Base-by-base conservation (phyloP, 1,140 invertebrate genomes). In the Orius insidiosus region DNA sequence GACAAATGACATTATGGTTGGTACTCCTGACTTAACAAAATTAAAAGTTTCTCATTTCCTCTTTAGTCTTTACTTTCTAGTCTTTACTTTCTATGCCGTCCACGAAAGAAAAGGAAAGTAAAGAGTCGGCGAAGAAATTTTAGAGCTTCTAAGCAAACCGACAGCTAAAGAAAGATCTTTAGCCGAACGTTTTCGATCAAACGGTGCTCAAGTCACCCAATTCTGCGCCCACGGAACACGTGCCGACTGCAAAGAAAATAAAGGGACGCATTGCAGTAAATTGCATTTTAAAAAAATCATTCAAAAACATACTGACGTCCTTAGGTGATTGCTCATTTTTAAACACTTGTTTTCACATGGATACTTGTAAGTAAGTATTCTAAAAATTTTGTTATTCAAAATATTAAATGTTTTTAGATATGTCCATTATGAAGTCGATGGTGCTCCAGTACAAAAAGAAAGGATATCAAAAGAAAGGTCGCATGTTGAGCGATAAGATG, bases 311-410 rank as follows among this genome's bases (percentile, higher is more conserved):
- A 98, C 94, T 0, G 94, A 97, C 62, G 92, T 76, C 85, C 0
- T 68, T 97, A 5, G 93, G 93, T 0, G 93, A 97, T 60, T 97
- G 93, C 62, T 96, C 90, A 35, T 97, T 97, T 64, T 69, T 97
- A 0, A 97, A 98, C 60, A 98, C 93, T 1, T 97, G 93, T 61
- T 98, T 97, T 59, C 93, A 98, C 60, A 97, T 98, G 92, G 90
- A 96, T 54, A 90, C 85, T 39, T 97, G 93, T 74, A 97, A 96
- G 76, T 81, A 59, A 61, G 64, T 56, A 44, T 16, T n/a, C n/a
- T n/a, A n/a, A n/a, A n/a, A n/a, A n/a, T 7, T 10, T n/a, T n/a
- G n/a, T n/a, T n/a, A n/a, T n/a, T n/a, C n/a, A 13, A 35, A 14
- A 46, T 36, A 46, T 34, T 9, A 36, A 36, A 11, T 15, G 16